Percentiles rank a stretch among this genome's conserved stretches.
These are phyloP conservation scores for Myoxocephalus aenaeus DNA, from an alignment of 2,797 vertebrate genomes.

Conservation along the genomic window DNA sequence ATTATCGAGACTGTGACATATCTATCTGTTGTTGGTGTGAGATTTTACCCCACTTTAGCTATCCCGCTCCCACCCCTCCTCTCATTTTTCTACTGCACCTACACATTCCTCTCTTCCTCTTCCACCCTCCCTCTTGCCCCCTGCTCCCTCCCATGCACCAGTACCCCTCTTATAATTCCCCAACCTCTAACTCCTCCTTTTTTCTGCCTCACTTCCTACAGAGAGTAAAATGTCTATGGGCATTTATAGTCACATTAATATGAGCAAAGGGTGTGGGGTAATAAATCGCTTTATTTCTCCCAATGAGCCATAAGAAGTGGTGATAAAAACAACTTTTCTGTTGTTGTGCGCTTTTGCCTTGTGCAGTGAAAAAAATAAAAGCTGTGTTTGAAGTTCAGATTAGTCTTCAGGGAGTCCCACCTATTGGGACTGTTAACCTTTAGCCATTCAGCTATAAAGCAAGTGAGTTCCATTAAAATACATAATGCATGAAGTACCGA, in stretches of 20 bases:
- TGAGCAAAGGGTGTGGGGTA: conserved; percentile 83
- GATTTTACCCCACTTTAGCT: conserved; percentile 40
- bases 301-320: conserved; percentile 72
- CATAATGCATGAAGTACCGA: conserved; percentile 94
- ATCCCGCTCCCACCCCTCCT: conserved; percentile 23
- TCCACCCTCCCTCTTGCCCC: conserved; percentile 15
- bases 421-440: conserved; percentile 93
- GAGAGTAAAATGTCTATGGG: conserved; percentile 79
- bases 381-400: conserved; percentile 86
- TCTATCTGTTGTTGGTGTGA: conserved; percentile 47
- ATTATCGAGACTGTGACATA: conserved; percentile 58
- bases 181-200: conserved; percentile 63
- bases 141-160: conserved; percentile 32
- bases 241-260: conserved; percentile 86
- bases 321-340: conserved; percentile 83
- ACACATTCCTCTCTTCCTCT: conserved; percentile 49
- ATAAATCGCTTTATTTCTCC: conserved; percentile 84
- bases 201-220: conserved; percentile 73
- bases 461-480: conserved; percentile 89
- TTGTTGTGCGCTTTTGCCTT: conserved; percentile 85
- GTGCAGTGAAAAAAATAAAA: conserved; percentile 62
- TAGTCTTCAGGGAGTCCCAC: conserved; percentile 87
- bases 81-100: conserved; percentile 36
- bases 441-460: conserved; percentile 91
- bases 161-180: conserved; percentile 62